phyloP scores from a whole-genome alignment of 2,888 invertebrate species.

The Celastrina argiolus region DNA sequence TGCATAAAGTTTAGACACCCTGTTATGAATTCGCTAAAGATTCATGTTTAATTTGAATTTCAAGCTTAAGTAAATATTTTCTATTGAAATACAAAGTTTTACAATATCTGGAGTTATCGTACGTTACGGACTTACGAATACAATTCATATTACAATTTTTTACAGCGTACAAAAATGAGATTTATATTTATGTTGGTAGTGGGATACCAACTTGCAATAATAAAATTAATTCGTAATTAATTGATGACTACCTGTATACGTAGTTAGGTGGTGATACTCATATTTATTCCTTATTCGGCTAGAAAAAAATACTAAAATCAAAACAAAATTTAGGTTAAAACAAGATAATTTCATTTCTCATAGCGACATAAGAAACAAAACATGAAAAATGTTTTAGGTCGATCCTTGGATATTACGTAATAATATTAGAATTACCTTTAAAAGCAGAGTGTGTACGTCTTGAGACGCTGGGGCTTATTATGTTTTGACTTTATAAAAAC shows the following conservation, averaged over 20 bases:
- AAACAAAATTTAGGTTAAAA: background rate
- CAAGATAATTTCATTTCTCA: constrained; percentile 1
- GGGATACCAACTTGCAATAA: background rate
- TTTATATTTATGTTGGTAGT: background rate
- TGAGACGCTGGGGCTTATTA: constrained; percentile 1
- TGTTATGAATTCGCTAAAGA: constrained; percentile 21
- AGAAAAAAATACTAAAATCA: background rate
- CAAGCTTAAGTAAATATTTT: constrained; percentile 18
- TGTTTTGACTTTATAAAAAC: constrained; percentile 9
- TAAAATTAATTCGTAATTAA: too few relatives aligned
- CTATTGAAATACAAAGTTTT: constrained; percentile 4
- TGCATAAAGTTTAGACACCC: constrained; percentile 22
- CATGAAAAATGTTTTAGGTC: constrained; percentile 16
- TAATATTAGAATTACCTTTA: constrained; percentile 17
- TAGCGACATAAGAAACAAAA: background rate
- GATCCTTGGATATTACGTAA: constrained; percentile 9
- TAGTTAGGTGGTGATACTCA: too few relatives aligned
- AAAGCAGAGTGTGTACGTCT: background rate
- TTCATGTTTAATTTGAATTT: constrained; percentile 21
- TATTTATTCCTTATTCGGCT: too few relatives aligned
- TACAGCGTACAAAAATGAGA: background rate
- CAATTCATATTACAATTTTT: background rate
- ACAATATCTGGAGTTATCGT: background rate
- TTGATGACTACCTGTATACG: too few relatives aligned
- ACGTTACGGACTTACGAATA: background rate